Evolutionary conservation across 2,797 vertebrate genomes (phyloP).

Genomic region (Salarias fasciatus): DNA sequence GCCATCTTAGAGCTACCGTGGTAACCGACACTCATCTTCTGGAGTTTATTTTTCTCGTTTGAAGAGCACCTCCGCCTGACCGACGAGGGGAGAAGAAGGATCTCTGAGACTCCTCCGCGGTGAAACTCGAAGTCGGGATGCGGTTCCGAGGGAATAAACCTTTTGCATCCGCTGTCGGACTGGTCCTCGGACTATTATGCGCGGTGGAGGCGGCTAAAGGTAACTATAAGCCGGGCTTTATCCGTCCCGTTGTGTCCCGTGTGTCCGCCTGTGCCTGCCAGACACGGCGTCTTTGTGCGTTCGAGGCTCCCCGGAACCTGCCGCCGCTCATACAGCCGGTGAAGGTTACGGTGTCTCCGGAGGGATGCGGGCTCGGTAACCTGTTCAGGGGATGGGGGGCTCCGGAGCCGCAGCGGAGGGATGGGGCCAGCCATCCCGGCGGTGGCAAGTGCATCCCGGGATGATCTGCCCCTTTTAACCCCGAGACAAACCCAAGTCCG

Average conservation of each 20-base stretch:
- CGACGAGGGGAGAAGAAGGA: conserved; percentile 55
- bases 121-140: conserved; percentile 80
- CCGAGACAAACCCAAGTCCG: not conserved
- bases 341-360: conserved; percentile 27
- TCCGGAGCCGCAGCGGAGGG: conserved; percentile 58
- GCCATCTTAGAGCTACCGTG: conserved; percentile 86
- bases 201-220: conserved; percentile 85
- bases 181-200: conserved; percentile 84
- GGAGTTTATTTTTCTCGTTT: conserved; percentile 74
- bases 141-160: conserved; percentile 77
- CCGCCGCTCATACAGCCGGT: no score
- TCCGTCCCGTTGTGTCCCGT: conserved; percentile 33
- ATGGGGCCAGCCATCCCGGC: conserved; percentile 52
- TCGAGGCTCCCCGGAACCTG: not conserved
- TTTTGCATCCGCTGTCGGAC: conserved; percentile 80
- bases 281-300: conserved; percentile 1
- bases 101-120: conserved; percentile 37
- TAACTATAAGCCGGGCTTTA: conserved; percentile 79
- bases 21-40: conserved; percentile 73
- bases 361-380: conserved; percentile 61
- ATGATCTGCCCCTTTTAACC: not conserved
- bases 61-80: conserved; percentile 43
- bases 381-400: conserved; percentile 69
- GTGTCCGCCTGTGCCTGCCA: conserved; percentile 1
- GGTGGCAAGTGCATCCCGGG: conserved; percentile 66